These are phyloP conservation scores for Neoarius graeffei DNA, from an alignment of 2,113 vertebrate species.

Conservation along the genomic window DNA sequence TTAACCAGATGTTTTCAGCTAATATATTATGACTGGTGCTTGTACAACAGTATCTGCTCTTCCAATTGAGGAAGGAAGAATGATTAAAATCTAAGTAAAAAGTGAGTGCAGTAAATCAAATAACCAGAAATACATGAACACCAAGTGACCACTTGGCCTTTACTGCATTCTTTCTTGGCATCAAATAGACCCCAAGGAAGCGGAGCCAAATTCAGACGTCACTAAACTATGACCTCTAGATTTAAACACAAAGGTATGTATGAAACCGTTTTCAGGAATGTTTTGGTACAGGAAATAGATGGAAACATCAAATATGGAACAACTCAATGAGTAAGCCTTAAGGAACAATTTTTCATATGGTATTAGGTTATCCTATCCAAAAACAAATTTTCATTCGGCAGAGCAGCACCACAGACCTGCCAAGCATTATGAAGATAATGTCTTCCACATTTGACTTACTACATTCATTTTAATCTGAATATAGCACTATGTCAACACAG, in stretches of 20 bases:
- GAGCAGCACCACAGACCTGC: constrained; percentile 4
- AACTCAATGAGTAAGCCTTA: neutral
- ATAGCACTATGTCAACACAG: neutral
- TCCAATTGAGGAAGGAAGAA: neutral
- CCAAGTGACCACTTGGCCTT: neutral
- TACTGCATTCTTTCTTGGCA: neutral
- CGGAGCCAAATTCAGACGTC: constrained; percentile 4
- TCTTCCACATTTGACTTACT: neutral
- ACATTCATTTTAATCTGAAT: neutral
- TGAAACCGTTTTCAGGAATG: neutral
- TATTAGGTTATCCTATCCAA: neutral
- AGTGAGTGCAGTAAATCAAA: neutral
- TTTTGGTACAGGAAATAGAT: neutral
- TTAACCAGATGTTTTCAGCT: neutral
- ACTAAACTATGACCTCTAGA: neutral
- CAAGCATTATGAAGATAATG: neutral
- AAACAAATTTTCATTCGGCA: neutral
- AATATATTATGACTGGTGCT: neutral
- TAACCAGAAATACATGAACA: neutral
- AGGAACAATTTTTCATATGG: neutral
- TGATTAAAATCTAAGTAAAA: neutral
- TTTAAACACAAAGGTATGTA: neutral
- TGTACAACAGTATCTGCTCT: neutral
- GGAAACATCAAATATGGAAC: neutral
- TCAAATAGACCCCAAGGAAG: neutral